Base-by-base conservation (phyloP, 2,113 vertebrate genomes). In the Ammospiza caudacuta region DNA sequence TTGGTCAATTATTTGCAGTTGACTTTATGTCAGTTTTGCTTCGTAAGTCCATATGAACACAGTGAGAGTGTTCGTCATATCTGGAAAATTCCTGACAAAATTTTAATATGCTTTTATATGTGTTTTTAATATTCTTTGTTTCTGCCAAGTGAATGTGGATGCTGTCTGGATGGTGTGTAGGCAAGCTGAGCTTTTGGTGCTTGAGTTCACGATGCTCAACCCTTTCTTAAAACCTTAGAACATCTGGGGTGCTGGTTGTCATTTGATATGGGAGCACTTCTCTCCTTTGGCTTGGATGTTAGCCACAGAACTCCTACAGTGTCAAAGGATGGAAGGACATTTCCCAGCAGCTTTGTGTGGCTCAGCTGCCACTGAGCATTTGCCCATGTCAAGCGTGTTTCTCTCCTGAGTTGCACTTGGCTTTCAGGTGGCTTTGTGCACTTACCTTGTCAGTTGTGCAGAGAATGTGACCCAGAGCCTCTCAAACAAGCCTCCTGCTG, bases 391-490 rank as follows among this genome's bases (percentile, higher is more conserved):
- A 4, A 1, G 21, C 0, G 0, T 83, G 81, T 66, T 93, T 74
- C 87, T 68, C 57, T 88, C 39, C 11, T 44, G 20, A 80, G 37
- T 11, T 67, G 25, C 6, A 0, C 28, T 70, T 52, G 28, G 31
- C 47, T 69, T 70, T 17, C n/a, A 47, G n/a, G 35, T 0, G 2
- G 13, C 75, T 11, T 12, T 0, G 0, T 4, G 15, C 2, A 0
- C 43, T 79, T 55, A 61, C 76, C 69, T 64, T 35, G 24, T 51
- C 59, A 13, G 11, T 11, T 0, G 5, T 41, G 58, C 21, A 27
- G 33, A 46, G 20, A 35, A 23, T 0, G 0, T 0, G 1, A 6
- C 18, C 54, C 55, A 62, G 57, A 79, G 28, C 51, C 11, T 29
- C 2, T 3, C 13, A 2, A 31, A 31, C 29, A 28, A 52, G n/a